Evolutionary conservation across 2,113 vertebrate species (phyloP), one percentile per base, ranked within the genome.

Genomic region (Mus pahari): DNA sequence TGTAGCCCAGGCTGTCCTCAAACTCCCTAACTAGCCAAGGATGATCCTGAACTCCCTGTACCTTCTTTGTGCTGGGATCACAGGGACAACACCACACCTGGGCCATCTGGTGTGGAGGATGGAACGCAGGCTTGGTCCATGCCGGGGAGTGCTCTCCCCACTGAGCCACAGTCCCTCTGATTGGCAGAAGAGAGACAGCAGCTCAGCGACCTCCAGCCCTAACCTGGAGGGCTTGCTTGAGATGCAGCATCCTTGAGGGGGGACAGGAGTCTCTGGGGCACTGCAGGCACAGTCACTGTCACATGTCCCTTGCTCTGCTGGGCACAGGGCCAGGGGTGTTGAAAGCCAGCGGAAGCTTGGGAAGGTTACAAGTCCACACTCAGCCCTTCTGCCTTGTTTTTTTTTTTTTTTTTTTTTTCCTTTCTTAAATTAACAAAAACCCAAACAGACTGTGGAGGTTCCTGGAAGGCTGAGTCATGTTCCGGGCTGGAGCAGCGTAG

Each of bases 381-480:
- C 53, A 86, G 10, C 26, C 42, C 82, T 86, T 28, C 60, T 12
- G 60, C 39, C 26, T 4, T 48, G 48, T 48, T 3, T 55, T 17
- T 26, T 42, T 39, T 45, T 11, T 45, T 17, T 36, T 13, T 53
- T 24, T 58, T n/a, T 36, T 1, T 45, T 89, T 94, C 88, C 86
- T 84, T 42, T 79, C 36, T 58, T 33, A 4, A 89, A 45, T 93
- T 92, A 92, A 84, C 91, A 94, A 92, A 94, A 86, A 73, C 78
- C 74, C 81, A 79, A 90, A 92, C 68, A 77, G 73, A 36, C 10
- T 7, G 1, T 3, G 5, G 3, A 7, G 73, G 53, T 94, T 96
- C 97, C 97, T 33, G 90, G 94, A 96, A 97, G 96, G 89, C 96
- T 84, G 97, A 97, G 93, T 97, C 91, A 96, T 39, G 48, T 50